Evolutionary conservation across 2,888 invertebrate species (phyloP).

Genomic region (Ctenicera cuprea): DNA sequence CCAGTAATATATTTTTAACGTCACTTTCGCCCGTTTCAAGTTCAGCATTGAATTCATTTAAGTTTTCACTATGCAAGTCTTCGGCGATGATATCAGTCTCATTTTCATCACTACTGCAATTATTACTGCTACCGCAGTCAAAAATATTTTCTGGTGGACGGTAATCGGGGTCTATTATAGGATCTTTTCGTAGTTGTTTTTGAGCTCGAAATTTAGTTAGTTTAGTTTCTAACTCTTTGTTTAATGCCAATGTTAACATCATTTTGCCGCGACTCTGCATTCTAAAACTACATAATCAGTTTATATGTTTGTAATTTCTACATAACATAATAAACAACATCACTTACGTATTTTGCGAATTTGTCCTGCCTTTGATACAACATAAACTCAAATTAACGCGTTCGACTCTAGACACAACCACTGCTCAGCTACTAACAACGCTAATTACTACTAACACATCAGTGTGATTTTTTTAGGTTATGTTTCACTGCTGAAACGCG

Average conservation of each 20-base stretch:
- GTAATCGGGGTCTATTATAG: neutral
- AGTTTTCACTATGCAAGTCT: slow-evolving; percentile 19
- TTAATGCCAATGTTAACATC: neutral
- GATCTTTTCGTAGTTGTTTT: neutral
- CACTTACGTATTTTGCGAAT: neutral
- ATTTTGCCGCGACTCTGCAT: neutral
- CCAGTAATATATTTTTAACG: neutral
- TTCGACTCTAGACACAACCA: no score
- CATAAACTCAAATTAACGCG: neutral
- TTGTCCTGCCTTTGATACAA: neutral
- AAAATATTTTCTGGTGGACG: neutral
- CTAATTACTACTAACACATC: neutral
- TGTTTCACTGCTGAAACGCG: neutral
- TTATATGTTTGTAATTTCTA: neutral
- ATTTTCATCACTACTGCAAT: slow-evolving; percentile 11
- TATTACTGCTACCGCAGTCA: neutral
- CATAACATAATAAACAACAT: neutral
- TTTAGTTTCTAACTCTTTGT: neutral
- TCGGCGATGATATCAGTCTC: slow-evolving; percentile 23
- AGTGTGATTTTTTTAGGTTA: neutral
- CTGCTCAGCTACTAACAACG: no score
- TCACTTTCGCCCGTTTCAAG: neutral
- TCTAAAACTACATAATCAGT: neutral
- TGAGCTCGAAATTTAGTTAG: neutral
- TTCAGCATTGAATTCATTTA: neutral